Evolutionary conservation across 2,113 vertebrate species (phyloP), one percentile per base, ranked within the genome.

Genomic region (Archilochus colubris): DNA sequence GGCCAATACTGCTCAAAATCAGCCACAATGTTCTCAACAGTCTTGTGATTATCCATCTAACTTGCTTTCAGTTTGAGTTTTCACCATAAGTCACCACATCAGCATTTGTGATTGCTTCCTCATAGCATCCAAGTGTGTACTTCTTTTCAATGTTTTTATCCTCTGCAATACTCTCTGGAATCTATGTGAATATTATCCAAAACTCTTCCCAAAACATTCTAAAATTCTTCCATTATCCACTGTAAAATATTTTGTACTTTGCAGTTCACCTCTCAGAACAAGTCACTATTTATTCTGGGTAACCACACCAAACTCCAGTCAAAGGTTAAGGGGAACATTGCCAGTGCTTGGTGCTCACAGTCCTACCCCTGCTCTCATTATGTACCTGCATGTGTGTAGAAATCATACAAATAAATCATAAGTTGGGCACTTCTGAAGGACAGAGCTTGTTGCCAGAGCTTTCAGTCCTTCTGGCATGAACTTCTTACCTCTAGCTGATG

Each of bases 301-400:
- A 36, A 14, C 40, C 55, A 5, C 14, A 22, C 18, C 8, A 77
- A 89, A 15, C 4, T 67, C 31, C 24, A 55, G 16, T 17, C 46
- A 63, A 77, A 44, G 13, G 3, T 48, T 61, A 62, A 64, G 23
- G 7, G 30, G 30, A 91, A 63, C 0, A 0, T 7, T 68, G 23
- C 15, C 44, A 59, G 1, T 36, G 7, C 5, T 69, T 51, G 20
- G 10, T 57, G 30, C 30, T 24, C 33, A 33, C 7, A 86, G 63
- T 67, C 38, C 30, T 51, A 22, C 55, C 36, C 76, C 18, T 6
- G 10, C 9, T 78, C 24, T 74, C 30, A 10, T 24, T 31, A 43
- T 1, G 2, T 33, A 33, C 14, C 10, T 82, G 7, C 14, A 20
- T 3, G 30, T 44, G n/a, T 15, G 8, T 10, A 55, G 16, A 79